Evolutionary conservation across 2,888 invertebrate species (phyloP).

Genomic region (Eudasyphora cyanicolor): DNA sequence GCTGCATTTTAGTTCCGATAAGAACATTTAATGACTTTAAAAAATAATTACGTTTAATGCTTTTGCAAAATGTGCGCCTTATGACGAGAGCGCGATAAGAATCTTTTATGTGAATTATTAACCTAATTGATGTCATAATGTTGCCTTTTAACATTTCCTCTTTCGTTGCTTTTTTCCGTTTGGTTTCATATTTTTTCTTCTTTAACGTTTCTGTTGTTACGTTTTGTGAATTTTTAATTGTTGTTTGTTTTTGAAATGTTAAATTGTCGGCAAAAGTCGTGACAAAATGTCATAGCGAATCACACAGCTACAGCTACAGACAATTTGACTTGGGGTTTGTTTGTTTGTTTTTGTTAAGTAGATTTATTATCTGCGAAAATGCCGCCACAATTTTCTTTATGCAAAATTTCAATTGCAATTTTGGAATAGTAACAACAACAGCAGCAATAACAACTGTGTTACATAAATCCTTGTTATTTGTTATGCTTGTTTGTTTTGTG

Average conservation of each 20-base stretch:
- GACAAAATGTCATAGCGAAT: constrained; percentile 6
- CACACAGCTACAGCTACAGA: too few relatives aligned
- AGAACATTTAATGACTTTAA: not conserved
- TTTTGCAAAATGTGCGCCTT: not conserved
- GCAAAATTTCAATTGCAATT: not conserved
- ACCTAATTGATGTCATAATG: not conserved
- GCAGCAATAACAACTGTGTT: not conserved
- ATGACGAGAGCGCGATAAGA: not conserved
- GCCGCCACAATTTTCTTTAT: constrained; percentile 20
- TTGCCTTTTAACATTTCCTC: not conserved
- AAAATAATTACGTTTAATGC: too few relatives aligned
- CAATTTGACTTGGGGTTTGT: not conserved
- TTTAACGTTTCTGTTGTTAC: not conserved
- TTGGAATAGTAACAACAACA: not conserved
- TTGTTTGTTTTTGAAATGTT: not conserved
- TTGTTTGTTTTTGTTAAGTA: not conserved
- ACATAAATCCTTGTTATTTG: constrained; percentile 10
- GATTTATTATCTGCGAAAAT: constrained; percentile 18
- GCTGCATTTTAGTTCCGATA: not conserved
- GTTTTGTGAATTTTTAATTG: constrained; percentile 12
- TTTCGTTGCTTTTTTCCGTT: not conserved
- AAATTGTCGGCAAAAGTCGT: not conserved
- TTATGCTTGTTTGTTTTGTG: not conserved
- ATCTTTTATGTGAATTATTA: not conserved
- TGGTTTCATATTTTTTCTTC: not conserved